phyloP scores from a whole-genome alignment of 1,140 invertebrate genomes.

The Sycobia sp. region DNA sequence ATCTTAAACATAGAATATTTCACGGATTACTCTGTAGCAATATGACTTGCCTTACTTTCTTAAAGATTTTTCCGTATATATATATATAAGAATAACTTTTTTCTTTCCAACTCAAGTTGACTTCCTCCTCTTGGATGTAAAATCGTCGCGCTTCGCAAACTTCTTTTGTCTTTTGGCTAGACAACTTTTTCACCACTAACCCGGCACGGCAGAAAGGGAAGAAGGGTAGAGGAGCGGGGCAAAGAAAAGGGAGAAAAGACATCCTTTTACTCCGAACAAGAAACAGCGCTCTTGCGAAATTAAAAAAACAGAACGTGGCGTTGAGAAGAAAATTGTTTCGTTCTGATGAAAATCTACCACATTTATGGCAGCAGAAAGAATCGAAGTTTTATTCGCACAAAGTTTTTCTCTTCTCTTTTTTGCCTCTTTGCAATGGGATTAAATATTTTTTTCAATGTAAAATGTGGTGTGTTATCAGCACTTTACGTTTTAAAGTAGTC shows the following conservation, averaged over 20 bases:
- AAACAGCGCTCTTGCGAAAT: constrained; percentile 20
- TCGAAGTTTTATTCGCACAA: constrained; percentile 29
- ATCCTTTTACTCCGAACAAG: constrained; percentile 14
- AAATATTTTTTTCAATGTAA: background rate
- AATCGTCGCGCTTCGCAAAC: constrained; percentile 18
- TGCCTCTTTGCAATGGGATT: constrained; percentile 1
- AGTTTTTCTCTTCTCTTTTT: background rate
- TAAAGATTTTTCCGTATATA: constrained; percentile 1
- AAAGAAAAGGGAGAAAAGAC: too few species aligned
- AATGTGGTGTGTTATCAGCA: too few species aligned
- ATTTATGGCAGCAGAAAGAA: constrained; percentile 22
- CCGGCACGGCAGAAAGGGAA: too few species aligned
- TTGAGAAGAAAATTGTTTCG: constrained; percentile 24
- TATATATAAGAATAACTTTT: constrained; percentile 14
- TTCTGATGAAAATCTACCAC: constrained; percentile 28
- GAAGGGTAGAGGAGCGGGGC: too few species aligned
- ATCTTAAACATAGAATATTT: background rate
- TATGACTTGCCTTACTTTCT: constrained; percentile 1
- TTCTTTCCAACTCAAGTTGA: constrained; percentile 15
- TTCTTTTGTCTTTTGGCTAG: constrained; percentile 27
- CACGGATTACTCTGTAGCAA: background rate
- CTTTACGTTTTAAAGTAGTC: too few species aligned
- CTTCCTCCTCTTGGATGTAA: constrained; percentile 22
- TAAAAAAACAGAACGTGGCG: constrained; percentile 23
- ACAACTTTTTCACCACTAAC: constrained; percentile 12